Percentiles rank a stretch among this genome's conserved stretches.
Conservation (phyloP, 2,888 invertebrate genomes). For the Conchocele bisecta region DNA sequence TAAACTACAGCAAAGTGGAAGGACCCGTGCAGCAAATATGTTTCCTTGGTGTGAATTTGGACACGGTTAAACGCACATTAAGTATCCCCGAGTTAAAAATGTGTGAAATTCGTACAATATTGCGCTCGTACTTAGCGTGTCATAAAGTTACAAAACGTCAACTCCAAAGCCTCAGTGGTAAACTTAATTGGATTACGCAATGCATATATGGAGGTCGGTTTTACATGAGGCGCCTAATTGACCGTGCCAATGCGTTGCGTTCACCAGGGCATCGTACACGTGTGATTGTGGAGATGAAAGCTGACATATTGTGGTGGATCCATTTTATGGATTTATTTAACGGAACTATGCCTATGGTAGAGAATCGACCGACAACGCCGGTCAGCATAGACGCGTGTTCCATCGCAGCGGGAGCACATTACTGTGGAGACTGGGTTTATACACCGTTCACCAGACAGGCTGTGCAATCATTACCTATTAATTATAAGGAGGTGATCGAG, state of each 20-base stretch:
- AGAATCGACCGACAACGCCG: slow-evolving; percentile 10
- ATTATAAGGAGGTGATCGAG: slow-evolving; percentile 2
- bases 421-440: slow-evolving; percentile 10
- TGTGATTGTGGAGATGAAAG: no score
- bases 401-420: slow-evolving; percentile 12
- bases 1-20: slow-evolving; percentile 29
- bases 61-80: no score
- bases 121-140: neutral
- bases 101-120: neutral
- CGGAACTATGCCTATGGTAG: slow-evolving; percentile 14
- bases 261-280: slow-evolving; percentile 4
- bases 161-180: slow-evolving; percentile 20
- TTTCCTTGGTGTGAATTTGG: no score
- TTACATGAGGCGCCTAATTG: slow-evolving; percentile 6
- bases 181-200: slow-evolving; percentile 16
- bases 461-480: slow-evolving; percentile 3
- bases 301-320: slow-evolving; percentile 13
- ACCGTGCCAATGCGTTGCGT: neutral
- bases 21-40: slow-evolving; percentile 4
- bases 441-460: neutral
- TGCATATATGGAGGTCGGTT: slow-evolving; percentile 19
- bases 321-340: slow-evolving; percentile 18
- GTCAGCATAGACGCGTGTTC: slow-evolving; percentile 14
- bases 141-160: slow-evolving; percentile 9
- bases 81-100: no score